Base-by-base conservation (phyloP, 2,113 vertebrate species). In the Coreoperca whiteheadi region DNA sequence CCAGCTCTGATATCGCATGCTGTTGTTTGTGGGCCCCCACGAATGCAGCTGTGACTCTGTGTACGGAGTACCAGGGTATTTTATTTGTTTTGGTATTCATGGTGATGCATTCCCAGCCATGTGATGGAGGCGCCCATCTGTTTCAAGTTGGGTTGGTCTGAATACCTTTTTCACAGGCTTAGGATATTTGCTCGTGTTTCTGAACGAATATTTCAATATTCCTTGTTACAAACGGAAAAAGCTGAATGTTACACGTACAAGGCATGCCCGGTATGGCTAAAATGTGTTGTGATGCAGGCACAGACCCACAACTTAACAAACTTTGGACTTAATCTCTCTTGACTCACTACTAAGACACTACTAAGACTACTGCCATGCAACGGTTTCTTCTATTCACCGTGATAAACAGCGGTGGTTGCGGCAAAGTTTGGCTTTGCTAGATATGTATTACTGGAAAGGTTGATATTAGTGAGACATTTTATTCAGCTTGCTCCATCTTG, bases 61-160 rank as follows among this genome's bases (percentile, higher is more conserved):
- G 68, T 54, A 9, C 57, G 39, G 34, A 23, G 37, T 43, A 53
- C 48, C 9, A 21, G 53, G 4, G 23, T 54, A 4, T 79, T 88
- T 88, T 63, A 84, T 82, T 86, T 84, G 63, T 74, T 89, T 83
- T 85, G 39, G 82, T 69, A 76, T 87, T 87, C 79, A 77, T 39
- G 14, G 43, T 20, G 0, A 34, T 6, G 61, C 69, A 7, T 14
- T 32, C 63, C 57, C 34, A 23, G 48, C 77, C 72, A 39, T 73
- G 83, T 77, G 57, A 80, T 86, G 20, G 59, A 70, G 71, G 50
- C 37, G 66, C 77, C 63, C 72, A 50, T 82, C 72, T 87, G 50
- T 60, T 85, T 81, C 53, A 46, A 60, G 50, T 2, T 15, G 21
- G 28, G 28, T 67, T 57, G 53, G n/a, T 28, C 59, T 54, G 68